Base-by-base conservation (phyloP, 1,140 invertebrate genomes). In the Drosophila ohnishii region DNA sequence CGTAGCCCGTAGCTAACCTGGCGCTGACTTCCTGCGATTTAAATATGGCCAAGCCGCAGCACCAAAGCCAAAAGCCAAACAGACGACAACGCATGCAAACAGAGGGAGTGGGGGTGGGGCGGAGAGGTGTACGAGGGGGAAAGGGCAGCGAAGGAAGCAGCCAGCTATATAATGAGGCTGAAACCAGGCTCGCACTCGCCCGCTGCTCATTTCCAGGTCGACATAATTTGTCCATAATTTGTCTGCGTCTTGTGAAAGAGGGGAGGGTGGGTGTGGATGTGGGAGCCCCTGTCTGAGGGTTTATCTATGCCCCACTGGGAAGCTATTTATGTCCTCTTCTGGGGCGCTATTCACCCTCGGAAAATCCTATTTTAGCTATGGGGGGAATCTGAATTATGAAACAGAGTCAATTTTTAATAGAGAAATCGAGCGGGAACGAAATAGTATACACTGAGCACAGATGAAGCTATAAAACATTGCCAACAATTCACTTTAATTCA, bases 191-290 rank as follows among this genome's bases (percentile, higher is more conserved):
- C 72, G 80, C 65, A 66, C 44, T 69, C 16, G 61, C 65, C 72
- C 72, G 80, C 78, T 88, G 84, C 83, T 87, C 84, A 88, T 87
- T 87, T 87, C 84, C 83, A 87, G 83, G 83, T 87, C 83, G 83
- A 70, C 80, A 71, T 87, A 87, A 87, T 87, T 87, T 87, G 83
- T 87, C 84, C 80, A 88, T 88, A 87, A 87, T 87, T 87, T 87
- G 83, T 87, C 83, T 88, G 67, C 83, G 79, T 72, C 80, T 87
- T 88, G 22, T 48, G 57, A 16, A 53, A 22, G 34, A 14, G 32
- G 32, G 25, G n/a, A 30, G 45, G 10, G 35, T 3, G 1, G 10
- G 14, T 34, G 34, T 14, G 45, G 14, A 28, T 50, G 22, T 40
- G 35, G 19, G 7, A 9, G 7, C 32, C 42, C 69, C 65, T 51